phyloP scores from a whole-genome alignment of 2,888 invertebrate species.

The Drosophila sordidula region DNA sequence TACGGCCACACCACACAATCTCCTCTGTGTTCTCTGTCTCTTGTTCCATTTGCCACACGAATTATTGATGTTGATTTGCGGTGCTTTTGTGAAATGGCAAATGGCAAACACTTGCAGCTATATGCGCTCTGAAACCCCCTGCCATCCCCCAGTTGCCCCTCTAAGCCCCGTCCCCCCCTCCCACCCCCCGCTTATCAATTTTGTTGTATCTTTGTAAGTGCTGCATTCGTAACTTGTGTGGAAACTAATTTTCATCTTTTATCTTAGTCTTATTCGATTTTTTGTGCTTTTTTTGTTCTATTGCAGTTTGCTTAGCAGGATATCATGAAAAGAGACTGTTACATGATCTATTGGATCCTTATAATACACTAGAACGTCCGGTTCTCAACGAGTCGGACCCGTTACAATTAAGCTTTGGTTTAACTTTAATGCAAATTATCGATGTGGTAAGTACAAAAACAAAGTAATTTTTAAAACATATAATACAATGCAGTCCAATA shows the following conservation, averaged over 20 bases:
- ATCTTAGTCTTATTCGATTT: conserved; percentile 22
- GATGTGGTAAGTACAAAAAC: conserved; percentile 92
- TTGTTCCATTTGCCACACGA: conserved; percentile 51
- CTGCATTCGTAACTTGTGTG: conserved; percentile 24
- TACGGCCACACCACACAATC: background rate
- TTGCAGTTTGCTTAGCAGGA: conserved; percentile 89
- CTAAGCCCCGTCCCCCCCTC: background rate
- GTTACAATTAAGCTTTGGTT: conserved; percentile 96
- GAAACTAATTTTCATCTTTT: conserved; percentile 36
- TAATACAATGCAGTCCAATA: too few species aligned
- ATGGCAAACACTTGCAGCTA: conserved; percentile 58
- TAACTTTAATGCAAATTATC: conserved; percentile 98
- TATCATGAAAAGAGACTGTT: conserved; percentile 96
- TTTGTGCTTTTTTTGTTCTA: conserved; percentile 41
- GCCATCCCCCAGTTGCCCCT: conserved; percentile 8
- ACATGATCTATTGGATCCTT: conserved; percentile 95
- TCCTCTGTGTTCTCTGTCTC: conserved; percentile 3
- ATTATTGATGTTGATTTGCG: conserved; percentile 81
- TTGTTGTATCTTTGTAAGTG: conserved; percentile 28
- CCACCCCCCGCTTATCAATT: background rate
- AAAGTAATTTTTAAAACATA: too few species aligned
- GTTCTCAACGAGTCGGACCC: conserved; percentile 98
- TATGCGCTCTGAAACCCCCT: conserved; percentile 6
- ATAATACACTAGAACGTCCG: conserved; percentile 97
- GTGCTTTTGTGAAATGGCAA: conserved; percentile 61